Conservation (phyloP, 2,888 invertebrate genomes). For the Drosophila vallismaia region DNA sequence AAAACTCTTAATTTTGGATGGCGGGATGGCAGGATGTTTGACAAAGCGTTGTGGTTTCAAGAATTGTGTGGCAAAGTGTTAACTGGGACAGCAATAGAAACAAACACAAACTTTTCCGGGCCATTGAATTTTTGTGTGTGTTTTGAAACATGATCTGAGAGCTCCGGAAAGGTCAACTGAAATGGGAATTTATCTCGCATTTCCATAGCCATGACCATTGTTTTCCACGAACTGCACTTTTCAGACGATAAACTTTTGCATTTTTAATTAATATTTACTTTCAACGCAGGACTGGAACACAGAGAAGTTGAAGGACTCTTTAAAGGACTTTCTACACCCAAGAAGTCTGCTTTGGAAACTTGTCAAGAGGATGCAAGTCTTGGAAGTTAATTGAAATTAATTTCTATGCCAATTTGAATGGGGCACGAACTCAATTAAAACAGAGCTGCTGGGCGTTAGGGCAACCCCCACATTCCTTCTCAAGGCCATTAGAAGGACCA, state of each 20-base stretch:
- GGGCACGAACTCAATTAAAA: slow-evolving; percentile 73
- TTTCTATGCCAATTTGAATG: slow-evolving; percentile 74
- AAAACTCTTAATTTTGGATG: slow-evolving; percentile 40
- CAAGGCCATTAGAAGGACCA: slow-evolving; percentile 71
- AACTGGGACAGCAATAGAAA: background rate
- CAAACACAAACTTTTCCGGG: background rate
- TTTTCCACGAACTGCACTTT: background rate
- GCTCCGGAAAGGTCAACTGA: slow-evolving; percentile 16
- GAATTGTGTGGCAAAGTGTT: slow-evolving; percentile 1
- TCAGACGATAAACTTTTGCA: background rate
- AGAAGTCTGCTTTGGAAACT: slow-evolving; percentile 63
- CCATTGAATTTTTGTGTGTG: slow-evolving; percentile 8
- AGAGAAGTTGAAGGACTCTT: background rate
- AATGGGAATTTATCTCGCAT: too few species aligned
- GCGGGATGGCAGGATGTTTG: background rate
- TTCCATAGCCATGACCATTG: background rate
- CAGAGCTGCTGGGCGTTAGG: background rate
- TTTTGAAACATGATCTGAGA: background rate
- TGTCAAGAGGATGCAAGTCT: slow-evolving; percentile 24
- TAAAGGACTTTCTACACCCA: slow-evolving; percentile 23
- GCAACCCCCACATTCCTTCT: slow-evolving; percentile 30
- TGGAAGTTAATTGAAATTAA: slow-evolving; percentile 75
- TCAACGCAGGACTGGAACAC: too few species aligned
- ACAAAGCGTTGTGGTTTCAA: background rate
- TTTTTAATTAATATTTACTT: too few species aligned